These are phyloP conservation scores for Apamea epomidion DNA, from an alignment of 2,888 invertebrate genomes.

Conservation along the genomic window DNA sequence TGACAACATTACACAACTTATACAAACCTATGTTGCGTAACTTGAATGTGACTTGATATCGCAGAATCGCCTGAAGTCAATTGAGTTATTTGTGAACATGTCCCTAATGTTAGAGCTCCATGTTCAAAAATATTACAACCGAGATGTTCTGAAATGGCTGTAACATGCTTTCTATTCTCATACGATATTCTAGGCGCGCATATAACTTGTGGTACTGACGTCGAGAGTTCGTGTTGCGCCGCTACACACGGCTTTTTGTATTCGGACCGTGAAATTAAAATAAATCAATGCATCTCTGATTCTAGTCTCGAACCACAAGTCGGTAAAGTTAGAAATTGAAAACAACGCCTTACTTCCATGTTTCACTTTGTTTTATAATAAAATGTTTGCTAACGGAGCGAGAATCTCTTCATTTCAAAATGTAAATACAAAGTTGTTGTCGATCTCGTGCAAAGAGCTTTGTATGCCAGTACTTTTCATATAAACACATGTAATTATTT, in stretches of 20 bases:
- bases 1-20: neutral
- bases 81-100: conserved; percentile 21
- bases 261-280: conserved; percentile 72
- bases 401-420: conserved; percentile 1
- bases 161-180: conserved; percentile 50
- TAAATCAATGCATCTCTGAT: conserved; percentile 57
- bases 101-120: neutral
- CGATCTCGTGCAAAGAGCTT: conserved; percentile 15
- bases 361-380: conserved; percentile 5
- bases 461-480: conserved; percentile 30
- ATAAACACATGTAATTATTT: conserved; percentile 40
- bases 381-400: conserved; percentile 11
- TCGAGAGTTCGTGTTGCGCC: conserved; percentile 59
- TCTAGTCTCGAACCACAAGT: conserved; percentile 30
- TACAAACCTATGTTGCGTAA: neutral
- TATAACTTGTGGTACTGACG: conserved; percentile 65
- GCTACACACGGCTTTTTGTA: conserved; percentile 65
- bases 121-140: conserved; percentile 34
- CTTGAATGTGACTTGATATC: neutral
- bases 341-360: conserved; percentile 1
- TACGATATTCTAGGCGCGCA: conserved; percentile 68
- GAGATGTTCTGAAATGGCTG: conserved; percentile 40
- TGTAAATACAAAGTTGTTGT: conserved; percentile 24
- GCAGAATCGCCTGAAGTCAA: conserved; percentile 18
- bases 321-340: conserved; percentile 24